Evolutionary conservation across 30 jellyfish, hydroid and myxozoan species (phyloP), one percentile per base, ranked within the genome.

Genomic region (Pelagia noctiluca): DNA sequence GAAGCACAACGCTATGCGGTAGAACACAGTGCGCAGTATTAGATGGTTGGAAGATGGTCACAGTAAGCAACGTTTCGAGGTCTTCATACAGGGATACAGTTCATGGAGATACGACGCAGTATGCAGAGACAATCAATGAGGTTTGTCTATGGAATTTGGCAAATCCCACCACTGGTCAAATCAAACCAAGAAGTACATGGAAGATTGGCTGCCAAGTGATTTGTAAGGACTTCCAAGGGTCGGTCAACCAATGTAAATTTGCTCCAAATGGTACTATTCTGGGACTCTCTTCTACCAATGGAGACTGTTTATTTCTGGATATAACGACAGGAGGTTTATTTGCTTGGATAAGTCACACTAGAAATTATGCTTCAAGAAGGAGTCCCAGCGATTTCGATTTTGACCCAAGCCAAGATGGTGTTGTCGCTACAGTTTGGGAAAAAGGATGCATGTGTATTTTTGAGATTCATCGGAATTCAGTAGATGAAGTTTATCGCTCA

Each of bases 1-100:
- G 90, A 19, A 42, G 90, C 13, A 54, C 83, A 12, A 65, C 95
- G 28, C 33, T 84, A 24, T 84, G 95, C 64, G 95, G 95, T 29
- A 74, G 88, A 53, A 80, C 80, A 31, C 78, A 50, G n/a, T 84
- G 95, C 74, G 80, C 95, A 19, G 60, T 75, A 3, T 72, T 49
- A 31, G 54, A 83, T n/a, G 50, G 76, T 4, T 50, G 78, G 47
- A 78, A 88, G 13, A 61, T 75, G 48, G 88, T 47, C n/a, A 70
- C 94, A 13, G 64, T 71, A 12, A 83, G 85, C 70, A 83, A 62
- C 30, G 88, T 83, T 19, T 66, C 94, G 12, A 42, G 71, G n/a
- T 71, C 84, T 16, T 30, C 75, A n/a, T 52, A 83, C 75, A 70
- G 88, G 26, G 64, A 71, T 38, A 37, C n/a, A 37, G 80, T 50